These are phyloP conservation scores for Heterohyrax brucei DNA, from an alignment of 2,797 vertebrate genomes.

Conservation along the genomic window DNA sequence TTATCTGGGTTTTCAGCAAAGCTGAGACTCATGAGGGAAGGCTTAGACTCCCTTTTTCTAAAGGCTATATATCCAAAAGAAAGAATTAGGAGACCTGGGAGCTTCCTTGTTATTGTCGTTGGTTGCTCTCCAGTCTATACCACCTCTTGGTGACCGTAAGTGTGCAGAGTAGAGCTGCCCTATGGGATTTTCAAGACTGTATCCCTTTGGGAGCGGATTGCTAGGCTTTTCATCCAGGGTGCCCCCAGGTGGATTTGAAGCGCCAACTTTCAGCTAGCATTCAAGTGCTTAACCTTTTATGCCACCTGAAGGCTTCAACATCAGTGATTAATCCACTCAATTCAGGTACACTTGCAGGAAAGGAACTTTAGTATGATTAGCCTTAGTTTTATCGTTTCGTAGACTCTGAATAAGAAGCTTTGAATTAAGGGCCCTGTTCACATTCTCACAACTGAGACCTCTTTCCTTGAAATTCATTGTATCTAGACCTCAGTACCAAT, in stretches of 20 bases:
- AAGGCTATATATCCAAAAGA: background rate
- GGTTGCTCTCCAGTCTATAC: background rate
- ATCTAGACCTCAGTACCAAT: background rate
- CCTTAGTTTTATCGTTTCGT: background rate
- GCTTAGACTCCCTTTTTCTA: background rate
- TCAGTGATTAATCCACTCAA: background rate
- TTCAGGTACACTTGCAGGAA: background rate
- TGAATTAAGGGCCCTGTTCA: background rate
- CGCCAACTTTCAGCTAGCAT: background rate
- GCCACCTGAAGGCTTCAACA: background rate
- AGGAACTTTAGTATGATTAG: background rate
- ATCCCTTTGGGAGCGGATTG: background rate
- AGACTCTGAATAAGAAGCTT: constrained; percentile 14
- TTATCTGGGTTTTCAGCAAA: constrained; percentile 24
- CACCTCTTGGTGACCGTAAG: background rate
- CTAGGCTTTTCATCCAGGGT: background rate
- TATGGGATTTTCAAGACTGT: background rate
- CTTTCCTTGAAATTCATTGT: background rate
- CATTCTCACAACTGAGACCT: background rate
- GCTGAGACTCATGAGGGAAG: background rate
- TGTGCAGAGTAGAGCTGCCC: background rate
- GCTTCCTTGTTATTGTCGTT: background rate
- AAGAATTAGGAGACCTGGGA: background rate
- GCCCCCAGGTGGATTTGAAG: background rate
- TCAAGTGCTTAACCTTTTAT: no score